phyloP scores from a whole-genome alignment of 2,797 vertebrate species.

The Betta splendens region DNA sequence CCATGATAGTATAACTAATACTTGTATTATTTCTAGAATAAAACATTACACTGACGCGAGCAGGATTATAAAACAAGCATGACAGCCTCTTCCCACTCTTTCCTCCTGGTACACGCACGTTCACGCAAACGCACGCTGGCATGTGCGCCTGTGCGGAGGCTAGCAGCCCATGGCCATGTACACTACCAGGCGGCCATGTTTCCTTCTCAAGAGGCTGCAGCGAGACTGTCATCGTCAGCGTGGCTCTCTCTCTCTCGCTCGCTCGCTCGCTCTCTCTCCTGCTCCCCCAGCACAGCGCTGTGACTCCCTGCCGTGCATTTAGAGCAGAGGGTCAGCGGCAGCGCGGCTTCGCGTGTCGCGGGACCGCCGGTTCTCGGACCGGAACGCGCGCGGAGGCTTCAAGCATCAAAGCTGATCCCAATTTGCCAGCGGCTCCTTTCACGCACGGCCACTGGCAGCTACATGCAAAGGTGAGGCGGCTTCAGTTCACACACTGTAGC shows the following conservation, averaged over 20 bases:
- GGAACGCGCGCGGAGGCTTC: slow-evolving; percentile 6
- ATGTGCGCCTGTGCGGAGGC: slow-evolving; percentile 54
- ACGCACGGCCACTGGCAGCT: slow-evolving; percentile 24
- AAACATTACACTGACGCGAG: slow-evolving; percentile 61
- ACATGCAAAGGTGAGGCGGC: slow-evolving; percentile 32
- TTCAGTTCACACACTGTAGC: slow-evolving; percentile 41
- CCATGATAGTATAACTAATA: slow-evolving; percentile 69
- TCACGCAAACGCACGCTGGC: slow-evolving; percentile 36
- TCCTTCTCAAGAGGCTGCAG: slow-evolving; percentile 70
- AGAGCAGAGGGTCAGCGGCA: slow-evolving; percentile 67
- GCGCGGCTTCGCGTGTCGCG: slow-evolving; percentile 53
- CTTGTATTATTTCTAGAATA: slow-evolving; percentile 69
- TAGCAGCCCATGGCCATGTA: slow-evolving; percentile 71
- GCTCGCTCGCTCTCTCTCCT: slow-evolving; percentile 37
- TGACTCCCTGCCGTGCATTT: slow-evolving; percentile 71
- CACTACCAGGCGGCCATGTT: slow-evolving; percentile 75
- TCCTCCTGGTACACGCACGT: slow-evolving; percentile 20
- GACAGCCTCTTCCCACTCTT: slow-evolving; percentile 56
- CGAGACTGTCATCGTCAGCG: slow-evolving; percentile 64
- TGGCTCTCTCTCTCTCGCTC: slow-evolving; percentile 47
- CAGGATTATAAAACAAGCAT: slow-evolving; percentile 71
- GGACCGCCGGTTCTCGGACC: slow-evolving; percentile 45
- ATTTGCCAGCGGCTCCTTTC: slow-evolving; percentile 22
- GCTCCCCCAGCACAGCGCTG: slow-evolving; percentile 21
- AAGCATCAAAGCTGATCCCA: slow-evolving; percentile 19